Evolutionary conservation across 2,113 vertebrate genomes (phyloP).

Genomic region (Mugil cephalus): DNA sequence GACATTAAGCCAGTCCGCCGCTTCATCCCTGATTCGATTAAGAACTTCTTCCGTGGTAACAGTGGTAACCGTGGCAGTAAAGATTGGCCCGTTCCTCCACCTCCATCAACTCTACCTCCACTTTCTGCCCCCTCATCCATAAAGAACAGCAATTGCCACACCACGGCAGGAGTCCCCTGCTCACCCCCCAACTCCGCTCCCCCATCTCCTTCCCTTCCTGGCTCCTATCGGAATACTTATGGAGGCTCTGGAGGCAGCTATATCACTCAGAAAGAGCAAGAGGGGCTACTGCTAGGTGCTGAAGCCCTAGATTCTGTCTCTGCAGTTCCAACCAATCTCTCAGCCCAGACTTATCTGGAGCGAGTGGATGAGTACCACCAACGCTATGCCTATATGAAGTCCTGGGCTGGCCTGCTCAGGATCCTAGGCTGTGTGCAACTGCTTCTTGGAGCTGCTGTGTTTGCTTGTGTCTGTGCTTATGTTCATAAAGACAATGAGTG

Average conservation of each 20-base stretch:
- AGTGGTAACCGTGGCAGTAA: constrained; percentile 71
- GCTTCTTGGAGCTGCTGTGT: constrained; percentile 91
- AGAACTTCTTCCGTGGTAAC: constrained; percentile 90
- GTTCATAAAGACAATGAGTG: constrained; percentile 97
- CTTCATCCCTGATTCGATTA: constrained; percentile 94
- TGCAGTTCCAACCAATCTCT: constrained; percentile 76
- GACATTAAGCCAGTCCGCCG: constrained; percentile 91
- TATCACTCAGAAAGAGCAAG: constrained; percentile 80
- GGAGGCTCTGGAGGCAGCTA: constrained; percentile 85
- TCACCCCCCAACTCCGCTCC: constrained; percentile 89
- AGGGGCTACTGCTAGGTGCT: constrained; percentile 81
- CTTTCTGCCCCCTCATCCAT: constrained; percentile 41
- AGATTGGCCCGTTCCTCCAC: constrained; percentile 70
- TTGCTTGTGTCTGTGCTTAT: constrained; percentile 95
- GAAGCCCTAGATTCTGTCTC: constrained; percentile 82
- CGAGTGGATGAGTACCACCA: constrained; percentile 87
- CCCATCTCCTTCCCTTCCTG: constrained; percentile 81
- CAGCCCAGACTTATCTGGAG: constrained; percentile 87
- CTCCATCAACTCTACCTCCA: neutral
- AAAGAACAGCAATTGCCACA: constrained; percentile 73
- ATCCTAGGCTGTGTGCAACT: constrained; percentile 89
- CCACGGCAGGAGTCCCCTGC: constrained; percentile 86
- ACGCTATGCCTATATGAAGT: constrained; percentile 95
- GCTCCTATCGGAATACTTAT: constrained; percentile 82
- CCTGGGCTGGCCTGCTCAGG: constrained; percentile 93